These are phyloP conservation scores for Elephantulus edwardii DNA, from an alignment of 2,113 vertebrate species.

Conservation along the genomic window DNA sequence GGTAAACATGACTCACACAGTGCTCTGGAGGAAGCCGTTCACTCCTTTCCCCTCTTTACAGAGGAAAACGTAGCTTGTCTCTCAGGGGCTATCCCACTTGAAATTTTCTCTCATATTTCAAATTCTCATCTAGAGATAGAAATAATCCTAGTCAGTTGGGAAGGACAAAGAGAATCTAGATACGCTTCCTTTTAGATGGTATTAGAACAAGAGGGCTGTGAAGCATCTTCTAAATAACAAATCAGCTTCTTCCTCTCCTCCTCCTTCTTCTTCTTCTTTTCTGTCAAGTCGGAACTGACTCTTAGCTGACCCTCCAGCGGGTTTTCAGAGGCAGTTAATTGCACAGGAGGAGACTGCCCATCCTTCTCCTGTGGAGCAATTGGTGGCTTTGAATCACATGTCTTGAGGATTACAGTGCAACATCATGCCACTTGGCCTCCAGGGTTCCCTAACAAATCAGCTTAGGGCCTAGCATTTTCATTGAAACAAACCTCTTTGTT, in stretches of 20 bases:
- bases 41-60: neutral
- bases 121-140: neutral
- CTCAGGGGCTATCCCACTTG: neutral
- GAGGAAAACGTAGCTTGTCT: neutral
- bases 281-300: too few relatives aligned
- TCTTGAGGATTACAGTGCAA: too few relatives aligned
- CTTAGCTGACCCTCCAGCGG: too few relatives aligned
- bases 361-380: too few relatives aligned
- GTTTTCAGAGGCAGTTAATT: too few relatives aligned
- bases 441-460: too few relatives aligned
- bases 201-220: neutral
- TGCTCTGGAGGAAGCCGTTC: neutral
- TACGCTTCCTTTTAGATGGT: neutral
- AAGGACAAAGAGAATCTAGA: neutral
- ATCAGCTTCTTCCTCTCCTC: too few relatives aligned
- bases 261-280: too few relatives aligned
- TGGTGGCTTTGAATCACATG: too few relatives aligned
- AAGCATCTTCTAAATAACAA: neutral
- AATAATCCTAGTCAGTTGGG: neutral
- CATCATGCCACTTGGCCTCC: too few relatives aligned
- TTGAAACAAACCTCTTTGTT: neutral
- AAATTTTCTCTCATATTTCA: constrained; percentile 7
- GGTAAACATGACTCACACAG: neutral
- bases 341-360: too few relatives aligned
- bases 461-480: neutral